Base-by-base conservation (phyloP, 2,888 invertebrate species). In the Pterobdella sp. region DNA sequence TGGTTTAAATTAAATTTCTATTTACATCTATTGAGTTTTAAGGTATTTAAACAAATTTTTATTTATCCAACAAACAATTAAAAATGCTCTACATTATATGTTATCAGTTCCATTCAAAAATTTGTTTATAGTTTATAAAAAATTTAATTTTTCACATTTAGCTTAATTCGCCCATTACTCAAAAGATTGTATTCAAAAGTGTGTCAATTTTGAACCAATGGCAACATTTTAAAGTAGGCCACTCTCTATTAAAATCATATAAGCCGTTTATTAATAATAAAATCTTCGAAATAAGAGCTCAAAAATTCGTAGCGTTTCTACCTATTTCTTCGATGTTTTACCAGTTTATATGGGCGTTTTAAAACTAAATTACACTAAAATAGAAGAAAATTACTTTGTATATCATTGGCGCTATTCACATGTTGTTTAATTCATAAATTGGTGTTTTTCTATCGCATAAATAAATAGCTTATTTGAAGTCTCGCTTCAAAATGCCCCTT, bases 361-460 rank as follows among this genome's bases (percentile, higher is more conserved):
- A 18, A 3, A 56, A 4, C 18, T 4, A 3, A 56, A 18, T 18
- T 3, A 26, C 60, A 26, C 60, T 56, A 56, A 56, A 56, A 56
- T 56, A 56, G 7, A 56, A 56, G 60, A 56, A 56, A 65, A 65
- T 18, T 65, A 32, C 31, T 68, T 29, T 34, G 35, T 32, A 4
- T 26, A 68, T 37, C 36, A 37, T 68, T 68, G 68, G 68, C 68
- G 68, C 68, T 68, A 37, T 42, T 68, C 71, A 56, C 71, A 71
- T 71, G 71, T 56, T 37, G 71, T 56, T 63, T 60, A 56, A 35
- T n/a, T 60, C 36, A 35, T 32, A 31, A 71, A 49, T 71, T 71
- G 36, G 34, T 42, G 26, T 56, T 56, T 42, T 56, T 56, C 60
- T n/a, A 56, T 56, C 60, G 60, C 60, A 56, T 56, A 56, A 56